These are phyloP conservation scores for Norana najaformis DNA, from an alignment of 2,888 invertebrate genomes.

Conservation along the genomic window DNA sequence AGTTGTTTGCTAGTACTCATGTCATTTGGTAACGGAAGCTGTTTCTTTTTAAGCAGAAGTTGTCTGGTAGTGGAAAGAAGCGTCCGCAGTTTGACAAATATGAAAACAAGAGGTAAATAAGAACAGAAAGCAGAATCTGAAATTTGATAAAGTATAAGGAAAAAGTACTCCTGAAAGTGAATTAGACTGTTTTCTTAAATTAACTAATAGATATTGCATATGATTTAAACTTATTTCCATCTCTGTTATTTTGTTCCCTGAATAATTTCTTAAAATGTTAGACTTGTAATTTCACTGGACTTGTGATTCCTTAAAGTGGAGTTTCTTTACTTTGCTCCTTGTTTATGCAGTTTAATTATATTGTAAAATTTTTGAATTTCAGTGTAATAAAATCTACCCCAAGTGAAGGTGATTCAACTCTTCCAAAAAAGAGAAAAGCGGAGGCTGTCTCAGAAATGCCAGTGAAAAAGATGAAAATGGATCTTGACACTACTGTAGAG, in stretches of 20 bases:
- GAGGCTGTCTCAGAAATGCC: slow-evolving; percentile 46
- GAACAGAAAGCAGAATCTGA: neutral
- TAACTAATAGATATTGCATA: neutral
- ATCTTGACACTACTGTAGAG: neutral
- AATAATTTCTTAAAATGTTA: neutral
- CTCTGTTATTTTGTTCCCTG: neutral
- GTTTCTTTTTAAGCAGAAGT: slow-evolving; percentile 67
- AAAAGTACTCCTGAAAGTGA: neutral
- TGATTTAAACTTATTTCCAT: neutral
- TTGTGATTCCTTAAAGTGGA: neutral
- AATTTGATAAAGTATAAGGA: neutral
- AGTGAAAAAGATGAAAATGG: slow-evolving; percentile 28
- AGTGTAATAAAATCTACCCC: slow-evolving; percentile 76
- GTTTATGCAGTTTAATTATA: neutral
- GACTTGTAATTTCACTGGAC: neutral
- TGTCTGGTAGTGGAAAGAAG: slow-evolving; percentile 84
- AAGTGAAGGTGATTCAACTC: slow-evolving; percentile 78
- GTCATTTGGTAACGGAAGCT: neutral
- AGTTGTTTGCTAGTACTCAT: neutral
- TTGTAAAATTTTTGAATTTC: neutral
- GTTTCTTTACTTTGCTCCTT: neutral
- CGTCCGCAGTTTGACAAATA: slow-evolving; percentile 91
- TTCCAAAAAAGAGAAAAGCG: slow-evolving; percentile 66
- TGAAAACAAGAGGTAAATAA: slow-evolving; percentile 74
- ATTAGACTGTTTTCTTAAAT: neutral